A percentile compares a stretch with the other conserved stretches of the same genome.
phyloP scores from a whole-genome alignment of 2,113 vertebrate species.

The Rhineura floridana region DNA sequence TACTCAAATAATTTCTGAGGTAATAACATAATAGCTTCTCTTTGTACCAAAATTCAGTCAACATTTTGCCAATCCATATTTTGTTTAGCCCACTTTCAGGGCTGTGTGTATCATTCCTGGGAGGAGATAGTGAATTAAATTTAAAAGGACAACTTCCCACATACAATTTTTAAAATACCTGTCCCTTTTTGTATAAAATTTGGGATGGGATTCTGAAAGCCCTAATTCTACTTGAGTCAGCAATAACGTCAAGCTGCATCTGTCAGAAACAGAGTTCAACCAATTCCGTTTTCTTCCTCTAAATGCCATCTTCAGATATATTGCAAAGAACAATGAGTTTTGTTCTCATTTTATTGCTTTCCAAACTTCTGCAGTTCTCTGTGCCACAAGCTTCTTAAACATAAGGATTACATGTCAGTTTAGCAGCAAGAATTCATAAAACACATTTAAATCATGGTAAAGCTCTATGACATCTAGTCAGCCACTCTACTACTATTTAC shows the following conservation, averaged over 20 bases:
- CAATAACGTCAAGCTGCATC: neutral
- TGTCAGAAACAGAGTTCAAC: slow-evolving; percentile 5
- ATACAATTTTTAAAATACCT: neutral
- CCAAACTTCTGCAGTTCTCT: neutral
- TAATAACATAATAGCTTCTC: neutral
- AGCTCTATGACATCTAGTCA: slow-evolving; percentile 42
- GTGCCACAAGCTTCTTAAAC: neutral
- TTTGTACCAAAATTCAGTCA: neutral
- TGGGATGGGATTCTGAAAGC: neutral
- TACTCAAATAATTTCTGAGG: neutral
- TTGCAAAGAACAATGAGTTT: neutral
- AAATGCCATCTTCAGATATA: neutral
- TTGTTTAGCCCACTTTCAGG: neutral
- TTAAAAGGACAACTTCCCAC: neutral
- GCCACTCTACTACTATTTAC: slow-evolving; percentile 30
- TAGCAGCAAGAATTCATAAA: neutral
- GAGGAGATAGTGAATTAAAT: neutral
- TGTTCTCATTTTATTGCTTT: neutral
- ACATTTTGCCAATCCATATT: neutral
- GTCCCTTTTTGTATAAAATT: neutral
- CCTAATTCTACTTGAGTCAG: neutral
- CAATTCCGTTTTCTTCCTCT: neutral
- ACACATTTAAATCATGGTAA: slow-evolving; percentile 35
- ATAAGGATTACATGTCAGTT: neutral
- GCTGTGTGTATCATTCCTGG: neutral